Conservation (phyloP, 2,113 vertebrate genomes). For the Leiothrix lutea region DNA sequence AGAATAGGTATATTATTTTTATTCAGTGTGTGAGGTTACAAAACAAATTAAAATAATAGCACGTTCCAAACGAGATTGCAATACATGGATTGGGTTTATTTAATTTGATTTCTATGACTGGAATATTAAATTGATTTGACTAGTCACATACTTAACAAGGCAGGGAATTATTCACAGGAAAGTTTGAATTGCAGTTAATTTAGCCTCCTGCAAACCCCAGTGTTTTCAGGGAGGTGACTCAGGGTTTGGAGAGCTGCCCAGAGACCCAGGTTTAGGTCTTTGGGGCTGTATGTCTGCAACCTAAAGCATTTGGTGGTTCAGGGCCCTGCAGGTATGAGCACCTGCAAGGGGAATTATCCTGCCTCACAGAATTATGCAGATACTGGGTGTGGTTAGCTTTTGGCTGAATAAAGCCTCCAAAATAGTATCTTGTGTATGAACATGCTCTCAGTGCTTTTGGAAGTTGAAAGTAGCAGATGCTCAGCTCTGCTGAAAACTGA, state of each 20-base stretch:
- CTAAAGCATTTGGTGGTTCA: rapidly evolving
- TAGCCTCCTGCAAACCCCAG: neutral
- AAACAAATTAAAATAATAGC: neutral
- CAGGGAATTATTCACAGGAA: neutral
- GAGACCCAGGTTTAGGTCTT: neutral
- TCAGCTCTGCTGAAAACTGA: neutral
- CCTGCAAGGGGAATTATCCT: neutral
- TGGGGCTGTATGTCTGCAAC: neutral
- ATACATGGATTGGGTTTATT: neutral
- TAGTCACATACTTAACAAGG: neutral
- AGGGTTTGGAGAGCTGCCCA: neutral
- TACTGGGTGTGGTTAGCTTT: neutral
- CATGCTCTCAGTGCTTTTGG: neutral
- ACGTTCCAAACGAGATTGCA: neutral
- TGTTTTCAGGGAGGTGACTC: neutral
- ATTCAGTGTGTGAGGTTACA: neutral
- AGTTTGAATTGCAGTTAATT: neutral
- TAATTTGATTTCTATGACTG: constrained; percentile 25
- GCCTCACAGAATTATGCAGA: neutral
- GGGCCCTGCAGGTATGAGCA: rapidly evolving
- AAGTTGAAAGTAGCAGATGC: neutral
- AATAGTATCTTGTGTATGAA: neutral
- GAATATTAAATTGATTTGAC: constrained; percentile 6
- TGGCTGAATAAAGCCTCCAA: neutral
- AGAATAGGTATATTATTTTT: neutral